Percentiles rank a stretch among this genome's conserved stretches.
phyloP scores from a whole-genome alignment of 2,797 vertebrate genomes.

The Neosilurus hyrtlii region DNA sequence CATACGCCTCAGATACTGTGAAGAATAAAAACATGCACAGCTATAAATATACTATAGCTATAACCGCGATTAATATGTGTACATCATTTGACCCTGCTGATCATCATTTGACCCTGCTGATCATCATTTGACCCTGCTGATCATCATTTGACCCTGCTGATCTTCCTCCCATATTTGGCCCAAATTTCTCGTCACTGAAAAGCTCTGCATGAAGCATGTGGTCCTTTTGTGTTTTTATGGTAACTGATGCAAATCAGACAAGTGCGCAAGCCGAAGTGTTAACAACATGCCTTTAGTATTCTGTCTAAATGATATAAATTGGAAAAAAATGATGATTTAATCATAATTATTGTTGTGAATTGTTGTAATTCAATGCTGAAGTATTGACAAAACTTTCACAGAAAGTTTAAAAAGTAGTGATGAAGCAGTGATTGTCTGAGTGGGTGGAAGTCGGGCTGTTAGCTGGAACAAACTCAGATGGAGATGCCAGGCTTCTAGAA shows the following conservation, averaged over 20 bases:
- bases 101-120: constrained; percentile 43
- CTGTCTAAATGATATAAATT: constrained; percentile 49
- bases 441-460: constrained; percentile 12
- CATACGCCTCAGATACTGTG: not conserved
- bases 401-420: not conserved
- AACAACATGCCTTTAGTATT: constrained; percentile 32
- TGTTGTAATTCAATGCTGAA: no score
- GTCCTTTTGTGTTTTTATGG: constrained; percentile 59
- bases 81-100: constrained; percentile 24
- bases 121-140: constrained; percentile 43
- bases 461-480: constrained; percentile 39
- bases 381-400: not conserved
- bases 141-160: constrained; percentile 43
- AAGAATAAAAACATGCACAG: not conserved
- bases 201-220: constrained; percentile 47
- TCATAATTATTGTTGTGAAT: constrained; percentile 40
- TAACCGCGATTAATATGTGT: no score
- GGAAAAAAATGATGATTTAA: constrained; percentile 40
- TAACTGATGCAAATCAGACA: constrained; percentile 59
- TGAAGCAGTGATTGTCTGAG: not conserved
- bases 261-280: constrained; percentile 51
- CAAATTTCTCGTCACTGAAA: constrained; percentile 42
- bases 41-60: not conserved
- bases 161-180: constrained; percentile 48
- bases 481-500: constrained; percentile 53